Evolutionary conservation across 2,113 vertebrate genomes (phyloP), one percentile per base, ranked within the genome.

Genomic region (Enhydra lutris): DNA sequence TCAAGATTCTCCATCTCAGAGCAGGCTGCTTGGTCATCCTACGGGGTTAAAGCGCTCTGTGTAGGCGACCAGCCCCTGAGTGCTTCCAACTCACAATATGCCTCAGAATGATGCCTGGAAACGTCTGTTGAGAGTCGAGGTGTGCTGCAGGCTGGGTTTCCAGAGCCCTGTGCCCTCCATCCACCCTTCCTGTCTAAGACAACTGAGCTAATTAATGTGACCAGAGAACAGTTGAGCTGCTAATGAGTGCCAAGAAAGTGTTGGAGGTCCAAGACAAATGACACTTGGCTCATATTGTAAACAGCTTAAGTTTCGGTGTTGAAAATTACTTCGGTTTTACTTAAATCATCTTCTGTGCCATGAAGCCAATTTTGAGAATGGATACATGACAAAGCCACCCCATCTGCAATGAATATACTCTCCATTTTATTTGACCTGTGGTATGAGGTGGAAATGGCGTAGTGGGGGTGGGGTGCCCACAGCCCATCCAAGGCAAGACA

Each of bases 281-380:
- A 94, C 92, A 81, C 84, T 98, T 98, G 98, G 98, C 98, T 98
- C 98, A 81, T 79, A 95, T 36, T 95, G 90, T 96, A 89, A 98
- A 97, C 91, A 98, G 98, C 98, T 99, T 98, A 98, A 98, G 95
- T 98, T 99, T 98, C 98, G 96, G 97, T 98, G 98, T 98, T 96
- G 97, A 98, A 98, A 98, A 98, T 98, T 94, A 98, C 98, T 98
- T 98, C 92, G 83, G 96, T 98, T 99, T 98, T 98, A 97, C 96
- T 98, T 98, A 98, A 98, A 98, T 98, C 98, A 97, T 98, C 97
- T 96, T 97, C 90, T 94, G 92, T 98, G 98, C 98, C 98, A 98
- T 98, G 97, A 93, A 98, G 96, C 97, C 97, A 98, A 52, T 98
- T 98, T 98, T 96, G 96, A 97, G 97, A 98, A 97, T 83, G 96